Evolutionary conservation across 2,797 vertebrate genomes (phyloP), one percentile per base, ranked within the genome.

Genomic region (Valencia hispanica): DNA sequence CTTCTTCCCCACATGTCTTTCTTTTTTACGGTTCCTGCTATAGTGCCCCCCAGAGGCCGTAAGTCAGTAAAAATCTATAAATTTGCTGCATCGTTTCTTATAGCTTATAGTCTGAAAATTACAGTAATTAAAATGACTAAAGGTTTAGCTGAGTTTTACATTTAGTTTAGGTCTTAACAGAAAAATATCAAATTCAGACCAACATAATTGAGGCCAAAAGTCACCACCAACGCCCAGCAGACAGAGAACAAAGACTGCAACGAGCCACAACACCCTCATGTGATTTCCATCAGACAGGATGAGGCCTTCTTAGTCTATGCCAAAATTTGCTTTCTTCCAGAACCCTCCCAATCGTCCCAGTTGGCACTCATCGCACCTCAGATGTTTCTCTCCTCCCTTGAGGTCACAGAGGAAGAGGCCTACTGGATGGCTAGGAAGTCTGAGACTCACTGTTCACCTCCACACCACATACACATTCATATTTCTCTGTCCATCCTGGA

Each of bases 401-500:
- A 84, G 90, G 76, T 86, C 17, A 12, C 6, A 85, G 81, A 92
- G 91, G 92, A 94, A 92, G 85, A 84, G 87, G 91, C 80, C 79
- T 75, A 51, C 51, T 78, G 78, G 76, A 88, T 59, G 79, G 83
- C 75, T 51, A 50, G 68, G 68, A 78, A 69, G 81, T 78, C 77
- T 74, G 75, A 85, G 72, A 51, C 69, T 87, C 85, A 85, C 71
- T 59, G 65, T 84, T 84, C 79, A 86, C 84, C 85, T 87, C 51
- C 82, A 85, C 79, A 83, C 70, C 70, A 72, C 73, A 72, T 77
- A 78, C 80, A 80, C 79, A 39, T 34, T 86, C 83, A 83, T 76
- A 86, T 89, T 94, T 88, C 79, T 66, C 80, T 81, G 84, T 88
- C 89, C 89, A 89, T 94, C 93, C 93, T 93, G 90, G 89, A 90